These are phyloP conservation scores for Euspilapteryx auroguttella DNA, from an alignment of 2,888 invertebrate species.

Conservation along the genomic window DNA sequence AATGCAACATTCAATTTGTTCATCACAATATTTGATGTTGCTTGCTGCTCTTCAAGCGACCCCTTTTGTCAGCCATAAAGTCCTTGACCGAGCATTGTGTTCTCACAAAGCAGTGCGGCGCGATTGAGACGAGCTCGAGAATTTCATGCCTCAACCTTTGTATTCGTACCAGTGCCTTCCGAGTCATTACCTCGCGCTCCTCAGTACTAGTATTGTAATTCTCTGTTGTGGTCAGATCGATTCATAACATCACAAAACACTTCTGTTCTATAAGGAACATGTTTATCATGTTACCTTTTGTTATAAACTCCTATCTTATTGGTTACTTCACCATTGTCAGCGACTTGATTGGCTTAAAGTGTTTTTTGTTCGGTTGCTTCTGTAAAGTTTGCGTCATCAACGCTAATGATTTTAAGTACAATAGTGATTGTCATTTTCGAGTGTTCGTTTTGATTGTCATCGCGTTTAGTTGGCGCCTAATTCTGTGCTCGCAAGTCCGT, in stretches of 20 bases:
- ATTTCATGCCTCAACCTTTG: constrained; percentile 49
- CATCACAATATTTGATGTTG: constrained; percentile 2
- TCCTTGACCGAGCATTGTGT: constrained; percentile 46
- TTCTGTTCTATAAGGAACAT: not conserved
- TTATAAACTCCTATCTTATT: constrained; percentile 15
- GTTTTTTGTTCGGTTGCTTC: constrained; percentile 18
- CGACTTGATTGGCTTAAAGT: constrained; percentile 44
- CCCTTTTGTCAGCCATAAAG: constrained; percentile 49
- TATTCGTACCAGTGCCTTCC: constrained; percentile 53
- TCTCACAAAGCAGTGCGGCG: constrained; percentile 43
- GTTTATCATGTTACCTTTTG: no score
- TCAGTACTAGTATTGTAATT: constrained; percentile 39
- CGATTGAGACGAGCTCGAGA: constrained; percentile 48
- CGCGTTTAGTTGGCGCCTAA: constrained; percentile 46
- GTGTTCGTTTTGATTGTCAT: constrained; percentile 30
- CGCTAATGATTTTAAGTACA: constrained; percentile 57
- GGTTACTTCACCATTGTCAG: constrained; percentile 11
- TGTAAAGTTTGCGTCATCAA: constrained; percentile 55
- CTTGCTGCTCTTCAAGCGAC: constrained; percentile 13
- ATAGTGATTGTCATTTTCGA: constrained; percentile 45
- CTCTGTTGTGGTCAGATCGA: constrained; percentile 5
- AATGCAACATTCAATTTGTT: not conserved
- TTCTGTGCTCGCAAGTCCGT: no score
- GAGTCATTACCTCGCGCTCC: constrained; percentile 47
- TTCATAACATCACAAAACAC: no score